Evolutionary conservation across 2,888 invertebrate species (phyloP).

Genomic region (Euplexia lucipara): DNA sequence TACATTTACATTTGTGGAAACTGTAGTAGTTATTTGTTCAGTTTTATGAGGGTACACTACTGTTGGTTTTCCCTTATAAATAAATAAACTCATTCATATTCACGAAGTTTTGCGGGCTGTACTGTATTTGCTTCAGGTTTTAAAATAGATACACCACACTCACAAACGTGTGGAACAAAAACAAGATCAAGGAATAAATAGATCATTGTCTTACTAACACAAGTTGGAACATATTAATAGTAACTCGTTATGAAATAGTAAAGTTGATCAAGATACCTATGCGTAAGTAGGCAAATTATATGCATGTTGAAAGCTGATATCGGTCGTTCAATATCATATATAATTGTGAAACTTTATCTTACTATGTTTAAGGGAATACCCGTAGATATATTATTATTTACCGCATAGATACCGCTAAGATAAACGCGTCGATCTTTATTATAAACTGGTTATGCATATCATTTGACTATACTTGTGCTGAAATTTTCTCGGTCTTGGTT

Average conservation of each 20-base stretch:
- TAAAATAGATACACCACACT: not conserved
- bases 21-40: too few relatives aligned
- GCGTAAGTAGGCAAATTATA: slow-evolving; percentile 1
- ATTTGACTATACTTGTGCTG: slow-evolving; percentile 3
- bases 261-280: not conserved
- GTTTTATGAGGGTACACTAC: too few relatives aligned
- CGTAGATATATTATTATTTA: slow-evolving; percentile 20
- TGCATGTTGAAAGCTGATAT: slow-evolving; percentile 37
- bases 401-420: not conserved
- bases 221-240: not conserved
- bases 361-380: slow-evolving; percentile 35
- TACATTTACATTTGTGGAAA: too few relatives aligned
- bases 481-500: not conserved
- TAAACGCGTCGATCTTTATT: not conserved
- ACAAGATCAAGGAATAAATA: not conserved
- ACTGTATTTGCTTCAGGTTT: too few relatives aligned
- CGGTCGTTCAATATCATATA: slow-evolving; percentile 26
- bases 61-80: too few relatives aligned
- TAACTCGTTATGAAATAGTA: slow-evolving; percentile 1
- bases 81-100: too few relatives aligned
- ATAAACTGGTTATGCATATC: slow-evolving; percentile 1
- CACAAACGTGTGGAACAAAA: not conserved
- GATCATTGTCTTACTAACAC: not conserved
- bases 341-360: slow-evolving; percentile 40
- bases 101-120: too few relatives aligned